Evolutionary conservation across 2,888 invertebrate species (phyloP), one percentile per base, ranked within the genome.

Genomic region (Pristionchus exspectatus): DNA sequence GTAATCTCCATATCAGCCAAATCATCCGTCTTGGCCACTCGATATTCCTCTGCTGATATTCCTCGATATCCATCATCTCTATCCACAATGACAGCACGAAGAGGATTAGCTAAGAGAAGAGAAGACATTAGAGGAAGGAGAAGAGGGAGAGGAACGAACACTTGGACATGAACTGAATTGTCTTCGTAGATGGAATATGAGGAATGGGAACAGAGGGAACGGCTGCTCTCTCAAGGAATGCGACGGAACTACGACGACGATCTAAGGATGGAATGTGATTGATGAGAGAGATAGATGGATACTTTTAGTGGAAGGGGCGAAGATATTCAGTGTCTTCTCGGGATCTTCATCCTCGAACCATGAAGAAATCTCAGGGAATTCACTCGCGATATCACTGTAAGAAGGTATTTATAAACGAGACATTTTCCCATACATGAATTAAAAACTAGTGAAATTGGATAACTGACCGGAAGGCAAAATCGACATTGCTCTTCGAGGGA

Each of bases 1-100:
- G 87, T 87, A 18, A 87, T 87, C 1, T 87, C 87, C 87, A 87
- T 87, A 87, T 87, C 88, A 38, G 88, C 88, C n/a, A 88, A 59
- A 63, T 88, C 88, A 2, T 56, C 56, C 3, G n/a, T 27, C 33
- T 33, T 30, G 1, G 88, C 88, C 27, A 81, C 54, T 63, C 88
- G 33, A 44, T 81, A 88, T n/a, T 88, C 88, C 50, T 88, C 88
- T 12, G n/a, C 18, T 12, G 88, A 88, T 10, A 88, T 81, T 24
- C 88, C 88, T 7, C 21, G 14, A n/a, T 88, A 88, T 18, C 74
- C 74, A 44, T 88, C 88, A n/a, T 88, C 88, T 24, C 88, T 16
- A 27, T 88, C 88, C 21, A 88, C 14, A 21, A 59, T 4, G 4
- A 21, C 21, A 1, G 38, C 12, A 12, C 88, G 77, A 21, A 88